Percentiles rank a stretch among this genome's conserved stretches.
phyloP scores from a whole-genome alignment of 1,140 invertebrate species.

The Drosophila pseudoobscura region DNA sequence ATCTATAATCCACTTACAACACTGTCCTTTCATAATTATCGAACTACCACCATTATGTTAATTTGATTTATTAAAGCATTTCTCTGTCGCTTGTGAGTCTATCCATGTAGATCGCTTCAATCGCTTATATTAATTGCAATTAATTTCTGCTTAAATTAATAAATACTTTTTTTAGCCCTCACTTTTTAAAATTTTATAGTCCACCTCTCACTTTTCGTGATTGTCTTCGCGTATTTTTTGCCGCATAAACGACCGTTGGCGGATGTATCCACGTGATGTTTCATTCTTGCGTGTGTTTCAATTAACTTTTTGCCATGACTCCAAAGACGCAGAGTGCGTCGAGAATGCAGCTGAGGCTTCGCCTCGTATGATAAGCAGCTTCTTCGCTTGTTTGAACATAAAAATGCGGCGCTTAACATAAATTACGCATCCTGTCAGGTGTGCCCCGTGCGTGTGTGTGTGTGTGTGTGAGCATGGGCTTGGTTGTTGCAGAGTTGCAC shows the following conservation, averaged over 20 bases:
- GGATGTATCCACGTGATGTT: constrained; percentile 35
- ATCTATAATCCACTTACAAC: too few species aligned
- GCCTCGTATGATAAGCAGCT: constrained; percentile 71
- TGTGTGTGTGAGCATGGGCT: constrained; percentile 9
- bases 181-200: too few species aligned
- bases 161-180: too few species aligned
- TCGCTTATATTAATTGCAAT: too few species aligned
- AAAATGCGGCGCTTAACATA: constrained; percentile 79
- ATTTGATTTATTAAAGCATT: too few species aligned
- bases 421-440: constrained; percentile 75
- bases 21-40: too few species aligned
- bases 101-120: too few species aligned
- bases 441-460: constrained; percentile 11
- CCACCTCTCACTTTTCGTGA: background rate
- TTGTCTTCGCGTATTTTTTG: background rate
- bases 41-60: too few species aligned
- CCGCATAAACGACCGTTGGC: constrained; percentile 44
- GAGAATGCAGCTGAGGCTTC: constrained; percentile 42
- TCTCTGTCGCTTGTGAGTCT: too few species aligned
- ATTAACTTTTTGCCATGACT: constrained; percentile 75
- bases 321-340: constrained; percentile 51
- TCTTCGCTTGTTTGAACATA: constrained; percentile 79
- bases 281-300: constrained; percentile 75
- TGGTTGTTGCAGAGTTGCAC: constrained; percentile 53
- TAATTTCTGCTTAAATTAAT: too few species aligned